Conservation (phyloP, 1,140 invertebrate species). For the Zaprionus lachaisei region DNA sequence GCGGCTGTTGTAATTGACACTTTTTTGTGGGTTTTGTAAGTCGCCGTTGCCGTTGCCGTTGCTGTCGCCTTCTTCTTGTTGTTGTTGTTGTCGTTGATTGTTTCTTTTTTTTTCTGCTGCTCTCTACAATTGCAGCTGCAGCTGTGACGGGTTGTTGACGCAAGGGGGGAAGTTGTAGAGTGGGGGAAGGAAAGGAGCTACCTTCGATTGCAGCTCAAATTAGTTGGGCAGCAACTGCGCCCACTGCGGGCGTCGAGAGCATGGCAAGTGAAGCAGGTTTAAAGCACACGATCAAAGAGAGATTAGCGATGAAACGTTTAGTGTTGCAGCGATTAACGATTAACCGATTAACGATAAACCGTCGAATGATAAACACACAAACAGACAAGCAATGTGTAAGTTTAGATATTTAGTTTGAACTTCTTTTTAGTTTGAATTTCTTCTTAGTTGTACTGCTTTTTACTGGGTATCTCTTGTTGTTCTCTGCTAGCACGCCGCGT, state of each 20-base stretch:
- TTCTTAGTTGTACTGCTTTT: too few species aligned
- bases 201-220: conserved; percentile 34
- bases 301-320: neutral
- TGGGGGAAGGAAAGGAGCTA: too few species aligned
- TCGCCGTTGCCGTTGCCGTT: neutral
- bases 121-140: conserved; percentile 13
- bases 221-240: conserved; percentile 31
- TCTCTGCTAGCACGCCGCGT: too few species aligned
- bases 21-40: conserved; percentile 42
- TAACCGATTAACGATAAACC: conserved; percentile 13
- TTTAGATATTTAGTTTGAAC: neutral
- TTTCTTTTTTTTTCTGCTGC: conserved; percentile 20
- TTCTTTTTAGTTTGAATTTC: too few species aligned
- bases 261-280: conserved; percentile 19
- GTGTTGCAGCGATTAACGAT: conserved; percentile 10
- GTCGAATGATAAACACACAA: neutral
- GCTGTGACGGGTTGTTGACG: neutral
- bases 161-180: neutral
- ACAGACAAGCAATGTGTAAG: neutral
- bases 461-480: too few species aligned
- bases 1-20: conserved; percentile 54
- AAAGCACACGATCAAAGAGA: conserved; percentile 15
- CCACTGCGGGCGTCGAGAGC: neutral
- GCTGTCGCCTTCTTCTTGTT: neutral
- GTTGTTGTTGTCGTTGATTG: conserved; percentile 36